These are phyloP conservation scores for Cepaea hortensis DNA, from an alignment of 2,888 invertebrate genomes.

Conservation along the genomic window DNA sequence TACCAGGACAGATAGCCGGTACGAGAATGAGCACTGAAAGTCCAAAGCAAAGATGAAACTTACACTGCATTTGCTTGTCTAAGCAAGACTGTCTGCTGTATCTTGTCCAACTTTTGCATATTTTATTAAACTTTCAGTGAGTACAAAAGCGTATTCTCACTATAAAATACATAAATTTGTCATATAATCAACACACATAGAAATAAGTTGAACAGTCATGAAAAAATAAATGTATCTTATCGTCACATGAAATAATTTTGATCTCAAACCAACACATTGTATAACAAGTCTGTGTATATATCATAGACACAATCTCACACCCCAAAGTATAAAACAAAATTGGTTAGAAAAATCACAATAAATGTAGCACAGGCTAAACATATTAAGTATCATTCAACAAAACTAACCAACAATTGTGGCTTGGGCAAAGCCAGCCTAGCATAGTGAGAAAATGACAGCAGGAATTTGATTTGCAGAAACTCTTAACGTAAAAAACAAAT, in stretches of 20 bases:
- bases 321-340: slow-evolving; percentile 40
- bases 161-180: slow-evolving; percentile 46
- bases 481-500: slow-evolving; percentile 3
- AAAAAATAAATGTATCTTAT: slow-evolving; percentile 44
- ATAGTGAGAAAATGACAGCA: slow-evolving; percentile 58
- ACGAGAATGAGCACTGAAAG: slow-evolving; percentile 32
- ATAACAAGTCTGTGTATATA: slow-evolving; percentile 43
- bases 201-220: slow-evolving; percentile 40
- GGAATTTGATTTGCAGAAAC: slow-evolving; percentile 27
- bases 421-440: slow-evolving; percentile 49
- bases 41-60: slow-evolving; percentile 21
- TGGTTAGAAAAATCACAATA: slow-evolving; percentile 45
- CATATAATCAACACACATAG: slow-evolving; percentile 43
- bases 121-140: slow-evolving; percentile 43
- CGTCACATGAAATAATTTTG: slow-evolving; percentile 47
- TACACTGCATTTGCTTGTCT: slow-evolving; percentile 2
- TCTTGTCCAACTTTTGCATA: slow-evolving; percentile 48
- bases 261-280: slow-evolving; percentile 48
- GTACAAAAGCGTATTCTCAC: slow-evolving; percentile 50
- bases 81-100: slow-evolving; percentile 32
- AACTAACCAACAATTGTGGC: slow-evolving; percentile 47
- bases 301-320: slow-evolving; percentile 33
- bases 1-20: slow-evolving; percentile 26
- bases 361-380: slow-evolving; percentile 47
- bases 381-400: slow-evolving; percentile 44